These are phyloP conservation scores for Mus spicilegus DNA, from an alignment of 2,113 vertebrate species.

Conservation along the genomic window DNA sequence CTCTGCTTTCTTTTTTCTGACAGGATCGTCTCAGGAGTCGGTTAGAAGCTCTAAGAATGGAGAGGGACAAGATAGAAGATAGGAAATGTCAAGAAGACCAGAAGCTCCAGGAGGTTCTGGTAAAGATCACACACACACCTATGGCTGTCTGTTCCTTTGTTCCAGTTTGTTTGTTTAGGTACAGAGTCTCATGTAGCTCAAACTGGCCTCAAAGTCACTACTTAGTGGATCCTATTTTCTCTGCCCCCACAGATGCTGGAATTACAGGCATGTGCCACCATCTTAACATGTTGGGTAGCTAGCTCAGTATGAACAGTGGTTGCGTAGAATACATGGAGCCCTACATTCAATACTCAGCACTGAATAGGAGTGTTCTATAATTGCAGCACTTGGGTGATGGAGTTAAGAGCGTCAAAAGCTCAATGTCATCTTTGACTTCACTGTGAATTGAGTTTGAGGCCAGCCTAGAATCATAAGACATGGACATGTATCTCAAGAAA, in stretches of 20 bases:
- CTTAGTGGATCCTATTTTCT: background rate
- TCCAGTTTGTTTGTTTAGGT: background rate
- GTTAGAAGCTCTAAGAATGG: background rate
- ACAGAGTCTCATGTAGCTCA: background rate
- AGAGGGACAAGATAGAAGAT: constrained; percentile 42
- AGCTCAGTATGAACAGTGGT: too few relatives aligned
- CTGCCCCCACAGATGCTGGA: too few relatives aligned
- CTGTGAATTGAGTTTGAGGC: background rate
- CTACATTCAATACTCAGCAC: background rate
- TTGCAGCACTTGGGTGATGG: background rate
- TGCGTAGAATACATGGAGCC: background rate
- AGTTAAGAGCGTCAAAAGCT: background rate
- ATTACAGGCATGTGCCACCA: background rate
- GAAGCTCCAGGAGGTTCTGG: constrained; percentile 69
- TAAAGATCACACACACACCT: background rate
- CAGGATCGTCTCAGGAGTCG: constrained; percentile 60
- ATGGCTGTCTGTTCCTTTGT: background rate
- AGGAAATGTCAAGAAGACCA: constrained; percentile 35
- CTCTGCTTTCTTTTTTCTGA: background rate
- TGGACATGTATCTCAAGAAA: background rate
- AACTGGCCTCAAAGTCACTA: background rate
- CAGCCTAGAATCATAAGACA: background rate
- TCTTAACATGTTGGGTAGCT: background rate
- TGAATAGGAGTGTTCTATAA: background rate
- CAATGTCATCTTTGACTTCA: background rate